Base-by-base conservation (phyloP, 2,797 vertebrate genomes). In the Pristis pectinata region DNA sequence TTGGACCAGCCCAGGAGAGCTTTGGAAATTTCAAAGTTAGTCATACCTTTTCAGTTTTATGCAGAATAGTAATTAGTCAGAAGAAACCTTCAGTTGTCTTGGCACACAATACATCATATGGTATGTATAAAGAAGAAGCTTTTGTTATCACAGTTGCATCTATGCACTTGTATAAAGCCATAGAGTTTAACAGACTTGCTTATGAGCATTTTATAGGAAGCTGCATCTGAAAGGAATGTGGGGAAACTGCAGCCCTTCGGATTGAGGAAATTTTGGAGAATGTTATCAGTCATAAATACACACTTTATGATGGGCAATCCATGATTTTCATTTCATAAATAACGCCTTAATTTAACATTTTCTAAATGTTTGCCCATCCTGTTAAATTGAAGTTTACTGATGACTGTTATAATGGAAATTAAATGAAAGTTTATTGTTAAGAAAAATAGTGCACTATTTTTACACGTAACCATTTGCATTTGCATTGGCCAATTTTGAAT, bases 101-200 rank as follows among this genome's bases (percentile, higher is more conserved):
- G 92, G 70, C 92, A 94, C 89, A 94, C 72, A 94, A 37, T 94
- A 76, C 92, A 94, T 94, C 70, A 93, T n/a, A 76, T 53, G 92
- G 67, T 94, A 94, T 94, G 92, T 94, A 74, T 76, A 94, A 94
- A 94, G 92, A 76, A 74, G 67, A 94, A 72, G 92, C 92, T 53
- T 94, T 94, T 74, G 95, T 96, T 96, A 96, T 94, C 96, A 96
- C 96, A 96, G 96, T 96, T 96, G 97, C 96, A 96, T 96, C 97
- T 97, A 97, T 97, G 97, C 97, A 97, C 96, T 96, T 97, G 97
- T 97, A 96, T 95, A 97, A 97, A 97, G 97, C 97, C 97, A 97
- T 97, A 96, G 95, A 53, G 94, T 97, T 96, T 96, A 96, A 95
- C 95, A 83, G 94, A 96, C 95, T 94, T 95, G 95, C 95, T 96